A percentile compares a stretch with the other conserved stretches of the same genome.
Conservation (phyloP, 2,888 invertebrate species). For the Lepetodrilus schrolli region DNA sequence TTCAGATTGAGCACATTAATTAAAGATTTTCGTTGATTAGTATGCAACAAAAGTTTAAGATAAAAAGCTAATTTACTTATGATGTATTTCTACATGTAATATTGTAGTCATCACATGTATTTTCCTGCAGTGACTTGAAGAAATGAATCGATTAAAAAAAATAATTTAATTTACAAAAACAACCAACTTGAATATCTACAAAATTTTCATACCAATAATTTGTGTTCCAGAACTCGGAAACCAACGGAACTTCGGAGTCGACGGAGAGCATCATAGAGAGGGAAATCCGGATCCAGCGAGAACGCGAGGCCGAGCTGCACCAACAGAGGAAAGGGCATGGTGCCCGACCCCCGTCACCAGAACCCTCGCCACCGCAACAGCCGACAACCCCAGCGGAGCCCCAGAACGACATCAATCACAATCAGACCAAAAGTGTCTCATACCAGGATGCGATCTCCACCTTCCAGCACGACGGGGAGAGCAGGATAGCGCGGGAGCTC, state of each 20-base stretch:
- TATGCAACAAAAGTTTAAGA: too few relatives aligned
- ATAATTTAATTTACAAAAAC: too few relatives aligned
- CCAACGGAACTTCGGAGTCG: constrained; percentile 41
- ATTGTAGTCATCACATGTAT: too few relatives aligned
- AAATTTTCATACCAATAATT: too few relatives aligned
- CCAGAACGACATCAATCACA: constrained; percentile 40
- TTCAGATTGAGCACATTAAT: too few relatives aligned
- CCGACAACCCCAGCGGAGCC: constrained; percentile 40
- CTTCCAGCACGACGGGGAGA: constrained; percentile 69
- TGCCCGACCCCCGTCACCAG: constrained; percentile 27
- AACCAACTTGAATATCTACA: too few relatives aligned
- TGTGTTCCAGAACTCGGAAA: constrained; percentile 40
- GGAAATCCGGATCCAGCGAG: constrained; percentile 69
- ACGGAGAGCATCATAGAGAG: constrained; percentile 69
- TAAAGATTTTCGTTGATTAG: too few relatives aligned
- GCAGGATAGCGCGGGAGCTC: constrained; percentile 76
- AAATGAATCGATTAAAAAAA: too few relatives aligned
- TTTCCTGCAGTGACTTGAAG: too few relatives aligned
- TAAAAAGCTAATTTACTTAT: too few relatives aligned
- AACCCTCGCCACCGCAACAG: constrained; percentile 36
- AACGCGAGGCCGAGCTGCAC: constrained; percentile 63
- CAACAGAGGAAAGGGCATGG: constrained; percentile 38
- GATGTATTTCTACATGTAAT: too few relatives aligned
- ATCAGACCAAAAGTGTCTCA: constrained; percentile 40
- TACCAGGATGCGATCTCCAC: constrained; percentile 61